Percentiles rank a stretch among this genome's conserved stretches.
Evolutionary conservation across 2,113 vertebrate genomes (phyloP).

Genomic region (Scytalopus superciliaris): DNA sequence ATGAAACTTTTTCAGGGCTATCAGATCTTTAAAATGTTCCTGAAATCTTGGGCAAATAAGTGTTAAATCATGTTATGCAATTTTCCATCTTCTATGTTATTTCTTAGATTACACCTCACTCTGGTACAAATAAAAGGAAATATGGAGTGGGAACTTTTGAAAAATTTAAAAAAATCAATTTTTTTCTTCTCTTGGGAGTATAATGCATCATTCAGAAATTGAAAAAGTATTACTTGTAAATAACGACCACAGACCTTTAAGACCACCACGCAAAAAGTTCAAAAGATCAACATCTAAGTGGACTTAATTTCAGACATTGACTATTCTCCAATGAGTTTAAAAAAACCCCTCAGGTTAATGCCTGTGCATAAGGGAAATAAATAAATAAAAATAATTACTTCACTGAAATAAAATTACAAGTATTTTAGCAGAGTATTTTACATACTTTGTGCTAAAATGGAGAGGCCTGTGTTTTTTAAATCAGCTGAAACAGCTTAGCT

Average conservation of each 20-base stretch:
- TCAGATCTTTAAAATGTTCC: background rate
- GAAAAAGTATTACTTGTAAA: background rate
- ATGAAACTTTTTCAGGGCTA: too few species aligned
- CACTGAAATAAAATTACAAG: background rate
- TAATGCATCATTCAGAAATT: background rate
- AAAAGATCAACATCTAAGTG: background rate
- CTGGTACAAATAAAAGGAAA: background rate
- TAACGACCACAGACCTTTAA: background rate
- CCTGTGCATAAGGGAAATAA: background rate
- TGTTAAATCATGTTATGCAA: rapidly evolving
- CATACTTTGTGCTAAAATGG: background rate
- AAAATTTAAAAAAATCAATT: background rate
- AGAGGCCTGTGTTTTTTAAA: background rate
- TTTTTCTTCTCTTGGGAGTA: background rate
- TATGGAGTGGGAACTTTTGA: background rate
- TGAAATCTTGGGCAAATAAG: background rate
- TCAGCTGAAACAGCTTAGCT: background rate
- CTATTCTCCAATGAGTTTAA: background rate
- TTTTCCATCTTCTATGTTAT: background rate
- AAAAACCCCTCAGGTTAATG: background rate
- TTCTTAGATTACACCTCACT: background rate
- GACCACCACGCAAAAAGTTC: background rate
- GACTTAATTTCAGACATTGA: background rate
- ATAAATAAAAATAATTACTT: background rate
- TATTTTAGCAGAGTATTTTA: background rate